These are phyloP conservation scores for Apocheima hispidaria DNA, from an alignment of 2,888 invertebrate species.

Conservation along the genomic window DNA sequence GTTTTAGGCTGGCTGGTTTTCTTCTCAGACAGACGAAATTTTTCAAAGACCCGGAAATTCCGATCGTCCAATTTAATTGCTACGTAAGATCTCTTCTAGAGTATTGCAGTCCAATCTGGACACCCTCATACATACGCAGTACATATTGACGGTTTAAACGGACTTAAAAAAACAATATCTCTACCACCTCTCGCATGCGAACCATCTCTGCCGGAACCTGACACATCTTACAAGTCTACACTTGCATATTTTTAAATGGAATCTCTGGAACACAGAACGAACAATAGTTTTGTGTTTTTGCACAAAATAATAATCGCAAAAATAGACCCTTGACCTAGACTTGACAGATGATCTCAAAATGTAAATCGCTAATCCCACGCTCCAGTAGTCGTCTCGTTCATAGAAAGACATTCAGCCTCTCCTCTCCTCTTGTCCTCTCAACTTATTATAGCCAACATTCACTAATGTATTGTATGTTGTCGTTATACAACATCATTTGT, in stretches of 20 bases:
- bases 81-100: not conserved
- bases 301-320: too few relatives aligned
- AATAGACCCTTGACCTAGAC: too few relatives aligned
- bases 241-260: not conserved
- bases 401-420: too few relatives aligned
- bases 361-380: too few relatives aligned
- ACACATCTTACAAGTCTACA: not conserved
- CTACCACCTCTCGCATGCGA: not conserved
- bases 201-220: not conserved
- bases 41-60: not conserved
- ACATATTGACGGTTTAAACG: not conserved
- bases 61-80: not conserved
- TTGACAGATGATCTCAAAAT: too few relatives aligned
- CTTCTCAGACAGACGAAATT: not conserved
- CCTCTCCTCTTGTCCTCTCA: too few relatives aligned
- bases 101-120: not conserved
- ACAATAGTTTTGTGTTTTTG: too few relatives aligned
- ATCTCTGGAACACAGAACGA: too few relatives aligned
- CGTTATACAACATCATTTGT: too few relatives aligned
- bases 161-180: not conserved
- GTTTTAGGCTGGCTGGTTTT: not conserved
- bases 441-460: too few relatives aligned
- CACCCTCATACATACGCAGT: not conserved
- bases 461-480: too few relatives aligned
- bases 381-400: too few relatives aligned